Evolutionary conservation across 2,113 vertebrate species (phyloP).

Genomic region (Engraulis encrasicolus): DNA sequence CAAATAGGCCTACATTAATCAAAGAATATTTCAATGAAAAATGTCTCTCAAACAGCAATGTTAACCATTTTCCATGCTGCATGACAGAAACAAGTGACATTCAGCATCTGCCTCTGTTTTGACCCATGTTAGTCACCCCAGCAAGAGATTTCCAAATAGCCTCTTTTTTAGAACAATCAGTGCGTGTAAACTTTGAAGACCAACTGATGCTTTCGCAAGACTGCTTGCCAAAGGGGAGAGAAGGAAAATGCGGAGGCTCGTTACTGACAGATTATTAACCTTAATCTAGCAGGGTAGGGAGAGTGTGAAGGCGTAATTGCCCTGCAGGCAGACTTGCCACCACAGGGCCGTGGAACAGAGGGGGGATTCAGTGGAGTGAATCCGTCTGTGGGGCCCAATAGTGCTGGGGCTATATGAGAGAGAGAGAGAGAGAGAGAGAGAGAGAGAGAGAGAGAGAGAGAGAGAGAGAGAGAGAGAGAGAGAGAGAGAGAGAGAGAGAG

Average conservation of each 20-base stretch:
- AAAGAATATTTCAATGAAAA: no score
- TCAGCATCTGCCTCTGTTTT: no score
- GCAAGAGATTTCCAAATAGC: not conserved
- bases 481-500: no score
- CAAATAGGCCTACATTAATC: no score
- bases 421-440: not conserved
- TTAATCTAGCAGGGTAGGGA: conserved; percentile 77
- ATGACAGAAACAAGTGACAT: no score
- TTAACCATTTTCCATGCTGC: no score
- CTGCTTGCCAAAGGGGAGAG: conserved; percentile 57
- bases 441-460: not conserved
- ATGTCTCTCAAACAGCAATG: no score
- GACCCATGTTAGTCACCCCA: not conserved
- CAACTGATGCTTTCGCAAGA: conserved; percentile 51
- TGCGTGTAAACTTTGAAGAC: not conserved
- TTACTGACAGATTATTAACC: conserved; percentile 77
- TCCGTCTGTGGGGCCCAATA: no score
- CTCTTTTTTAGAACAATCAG: not conserved
- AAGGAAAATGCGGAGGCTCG: conserved; percentile 70
- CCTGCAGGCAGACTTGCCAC: conserved; percentile 66
- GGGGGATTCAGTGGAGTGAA: conserved; percentile 64
- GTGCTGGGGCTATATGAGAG: conserved; percentile 38
- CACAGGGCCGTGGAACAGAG: conserved; percentile 64
- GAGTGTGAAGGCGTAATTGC: conserved; percentile 66
- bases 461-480: no score